Evolutionary conservation across 2,888 invertebrate species (phyloP).

Genomic region (Nysson spinosus): DNA sequence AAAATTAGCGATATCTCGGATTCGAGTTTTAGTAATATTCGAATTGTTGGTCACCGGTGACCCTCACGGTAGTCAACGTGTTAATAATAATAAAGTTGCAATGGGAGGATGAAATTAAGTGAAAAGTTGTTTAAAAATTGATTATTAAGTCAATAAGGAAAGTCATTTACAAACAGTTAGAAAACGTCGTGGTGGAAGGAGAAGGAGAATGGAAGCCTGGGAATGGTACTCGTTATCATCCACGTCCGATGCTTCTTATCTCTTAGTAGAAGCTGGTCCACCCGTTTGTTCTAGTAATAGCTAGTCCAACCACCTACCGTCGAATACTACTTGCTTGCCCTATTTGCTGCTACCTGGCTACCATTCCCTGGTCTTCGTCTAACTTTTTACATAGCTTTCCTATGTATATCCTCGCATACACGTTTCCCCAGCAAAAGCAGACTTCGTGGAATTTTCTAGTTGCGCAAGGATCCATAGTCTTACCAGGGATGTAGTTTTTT

Average conservation of each 20-base stretch:
- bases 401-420: too few relatives aligned
- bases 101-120: neutral
- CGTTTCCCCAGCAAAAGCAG: too few relatives aligned
- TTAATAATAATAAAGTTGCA: too few relatives aligned
- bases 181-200: slow-evolving; percentile 8
- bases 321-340: slow-evolving; percentile 53
- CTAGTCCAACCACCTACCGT: slow-evolving; percentile 53
- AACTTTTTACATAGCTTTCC: slow-evolving; percentile 18
- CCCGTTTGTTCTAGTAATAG: slow-evolving; percentile 65
- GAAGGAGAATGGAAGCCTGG: slow-evolving; percentile 26
- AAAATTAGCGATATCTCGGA: too few relatives aligned
- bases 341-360: slow-evolving; percentile 42
- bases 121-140: slow-evolving; percentile 12
- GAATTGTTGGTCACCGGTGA: too few relatives aligned
- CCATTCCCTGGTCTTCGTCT: slow-evolving; percentile 1
- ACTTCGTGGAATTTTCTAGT: too few relatives aligned
- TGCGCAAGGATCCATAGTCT: too few relatives aligned
- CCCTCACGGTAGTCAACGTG: too few relatives aligned
- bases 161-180: neutral
- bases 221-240: slow-evolving; percentile 42
- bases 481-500: too few relatives aligned
- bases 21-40: too few relatives aligned
- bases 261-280: slow-evolving; percentile 43
- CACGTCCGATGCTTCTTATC: slow-evolving; percentile 54
- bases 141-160: slow-evolving; percentile 26